Conservation (phyloP, 2,797 vertebrate genomes). For the Sparus aurata region DNA sequence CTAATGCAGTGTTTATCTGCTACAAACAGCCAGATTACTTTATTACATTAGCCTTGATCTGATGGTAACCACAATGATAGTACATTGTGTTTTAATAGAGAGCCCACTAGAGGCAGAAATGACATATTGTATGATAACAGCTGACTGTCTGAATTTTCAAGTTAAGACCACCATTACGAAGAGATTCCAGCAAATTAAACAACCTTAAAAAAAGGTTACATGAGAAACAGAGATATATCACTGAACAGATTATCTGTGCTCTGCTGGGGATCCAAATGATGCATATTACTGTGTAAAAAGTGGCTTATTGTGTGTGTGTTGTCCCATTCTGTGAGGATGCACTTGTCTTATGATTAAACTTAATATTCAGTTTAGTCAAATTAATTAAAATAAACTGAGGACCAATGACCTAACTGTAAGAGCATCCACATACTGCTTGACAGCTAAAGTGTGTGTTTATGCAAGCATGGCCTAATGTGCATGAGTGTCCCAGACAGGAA, state of each 20-base stretch:
- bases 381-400: conserved; percentile 49
- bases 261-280: conserved; percentile 3
- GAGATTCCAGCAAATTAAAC: conserved; percentile 8
- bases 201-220: conserved; percentile 31
- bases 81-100: no score
- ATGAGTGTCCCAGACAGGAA: conserved; percentile 4
- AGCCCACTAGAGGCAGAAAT: no score
- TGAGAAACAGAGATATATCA: background rate
- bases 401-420: conserved; percentile 51
- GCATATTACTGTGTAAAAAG: background rate
- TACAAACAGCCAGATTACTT: no score
- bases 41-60: no score
- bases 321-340: conserved; percentile 4
- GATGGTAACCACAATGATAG: no score
- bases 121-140: background rate
- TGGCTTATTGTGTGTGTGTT: conserved; percentile 1
- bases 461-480: background rate
- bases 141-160: background rate
- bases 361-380: conserved; percentile 40
- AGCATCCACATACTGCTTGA: background rate
- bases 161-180: background rate
- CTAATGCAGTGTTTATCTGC: no score
- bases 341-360: conserved; percentile 34
- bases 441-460: background rate
- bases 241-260: conserved; percentile 11